Evolutionary conservation across 1,140 invertebrate species (phyloP), one percentile per base, ranked within the genome.

Genomic region (Pentalonia nigronervosa): DNA sequence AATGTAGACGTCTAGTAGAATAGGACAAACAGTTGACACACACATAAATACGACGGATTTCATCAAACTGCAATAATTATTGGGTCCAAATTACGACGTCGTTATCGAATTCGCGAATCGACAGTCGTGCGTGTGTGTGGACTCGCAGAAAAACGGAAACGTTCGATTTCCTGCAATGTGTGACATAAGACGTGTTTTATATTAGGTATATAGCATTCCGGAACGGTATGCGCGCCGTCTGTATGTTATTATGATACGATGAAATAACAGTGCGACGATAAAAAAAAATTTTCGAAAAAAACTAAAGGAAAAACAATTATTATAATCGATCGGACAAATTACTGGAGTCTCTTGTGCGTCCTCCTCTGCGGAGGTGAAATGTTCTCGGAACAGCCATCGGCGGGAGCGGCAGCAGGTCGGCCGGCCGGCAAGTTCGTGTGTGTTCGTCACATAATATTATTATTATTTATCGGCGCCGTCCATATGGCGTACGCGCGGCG

Each of bases 381-480:
- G 45, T 90, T 90, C 50, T 89, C 48, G 21, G 50, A 89, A 89
- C 87, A 25, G 90, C 90, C 87, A 53, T 30, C 90, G 41, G 67
- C 90, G 60, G 4, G 1, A 76, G 30, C 60, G 4, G 60, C 60
- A 76, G 60, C 60, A 76, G 60, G 60, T 76, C 56, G 90, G 25
- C 53, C 89, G 90, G 41, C 53, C 89, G 90, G 56, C 47, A 23
- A 81, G 84, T 84, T 36, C 76, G 45, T 48, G 91, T 20, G 67
- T 20, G 67, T 45, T n/a, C 90, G 34, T 53, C 47, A 48, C 81
- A 84, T 92, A 83, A 25, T 41, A 25, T 45, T 67, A 76, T 76
- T 76, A 76, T 41, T 84, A 92, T 84, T 83, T 92, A 84, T 92
- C 76, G 81, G 91, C 81, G 81, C 91, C 91, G 86, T 83, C 91